phyloP scores from a whole-genome alignment of 2,797 vertebrate species.

The Poeciliopsis infans region DNA sequence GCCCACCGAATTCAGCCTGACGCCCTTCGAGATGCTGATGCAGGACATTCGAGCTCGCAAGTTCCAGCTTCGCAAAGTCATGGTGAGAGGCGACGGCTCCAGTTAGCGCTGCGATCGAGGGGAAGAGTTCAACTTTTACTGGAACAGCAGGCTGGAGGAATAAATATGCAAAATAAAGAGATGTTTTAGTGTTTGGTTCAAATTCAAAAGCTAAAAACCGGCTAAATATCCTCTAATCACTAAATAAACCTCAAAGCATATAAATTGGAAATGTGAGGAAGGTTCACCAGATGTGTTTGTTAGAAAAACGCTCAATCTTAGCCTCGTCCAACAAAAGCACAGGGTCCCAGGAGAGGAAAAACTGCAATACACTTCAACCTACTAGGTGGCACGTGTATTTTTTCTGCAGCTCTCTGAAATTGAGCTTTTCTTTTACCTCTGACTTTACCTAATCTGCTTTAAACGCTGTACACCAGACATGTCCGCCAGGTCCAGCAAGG shows the following conservation, averaged over 20 bases:
- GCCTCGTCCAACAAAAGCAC: background rate
- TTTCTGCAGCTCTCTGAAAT: background rate
- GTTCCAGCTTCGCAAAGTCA: slow-evolving; percentile 95
- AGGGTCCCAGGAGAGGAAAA: background rate
- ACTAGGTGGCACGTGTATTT: background rate
- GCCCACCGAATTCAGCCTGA: slow-evolving; percentile 95
- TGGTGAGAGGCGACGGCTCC: slow-evolving; percentile 81
- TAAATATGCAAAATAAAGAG: background rate
- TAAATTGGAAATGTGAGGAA: background rate
- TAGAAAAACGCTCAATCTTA: background rate
- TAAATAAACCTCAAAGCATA: background rate
- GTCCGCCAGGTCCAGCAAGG: background rate
- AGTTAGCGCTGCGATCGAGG: no score
- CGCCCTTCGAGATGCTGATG: slow-evolving; percentile 98
- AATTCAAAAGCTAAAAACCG: background rate
- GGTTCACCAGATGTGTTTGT: background rate
- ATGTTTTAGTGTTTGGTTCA: background rate
- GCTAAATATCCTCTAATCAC: background rate
- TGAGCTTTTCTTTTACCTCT: background rate
- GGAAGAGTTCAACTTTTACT: background rate
- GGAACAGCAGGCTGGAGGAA: background rate
- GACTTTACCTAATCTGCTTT: background rate
- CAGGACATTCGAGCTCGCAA: slow-evolving; percentile 93
- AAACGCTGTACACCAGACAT: background rate
- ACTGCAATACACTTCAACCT: background rate